Percentiles rank a stretch among this genome's conserved stretches.
phyloP scores from a whole-genome alignment of 2,797 vertebrate species.

The Ptychobarbus kaznakovi region DNA sequence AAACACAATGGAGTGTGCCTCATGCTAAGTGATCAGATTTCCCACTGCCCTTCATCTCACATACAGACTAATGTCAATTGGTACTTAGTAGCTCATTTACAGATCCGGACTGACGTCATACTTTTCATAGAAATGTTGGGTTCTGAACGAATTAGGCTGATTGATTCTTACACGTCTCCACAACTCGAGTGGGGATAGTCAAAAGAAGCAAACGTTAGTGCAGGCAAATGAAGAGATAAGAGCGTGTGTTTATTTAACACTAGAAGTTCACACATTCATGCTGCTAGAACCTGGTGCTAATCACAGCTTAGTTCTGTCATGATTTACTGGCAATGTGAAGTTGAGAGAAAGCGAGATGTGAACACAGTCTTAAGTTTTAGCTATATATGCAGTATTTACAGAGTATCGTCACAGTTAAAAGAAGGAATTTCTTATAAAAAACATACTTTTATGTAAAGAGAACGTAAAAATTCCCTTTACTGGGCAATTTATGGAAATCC shows the following conservation, averaged over 20 bases:
- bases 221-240: conserved; percentile 25
- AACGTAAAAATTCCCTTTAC: background rate
- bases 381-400: background rate
- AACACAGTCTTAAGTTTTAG: background rate
- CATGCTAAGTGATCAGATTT: conserved; percentile 37
- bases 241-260: conserved; percentile 27
- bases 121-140: background rate
- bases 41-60: conserved; percentile 25
- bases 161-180: background rate
- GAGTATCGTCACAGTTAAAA: background rate
- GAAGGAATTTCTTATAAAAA: background rate
- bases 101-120: conserved; percentile 21
- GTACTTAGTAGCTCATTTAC: conserved; percentile 23
- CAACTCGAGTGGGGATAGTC: background rate
- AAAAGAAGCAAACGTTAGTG: background rate
- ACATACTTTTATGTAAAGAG: background rate
- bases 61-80: conserved; percentile 29
- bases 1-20: conserved; percentile 36
- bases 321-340: conserved; percentile 37
- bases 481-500: conserved; percentile 13
- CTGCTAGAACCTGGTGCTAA: conserved; percentile 48
- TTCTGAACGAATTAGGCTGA: background rate
- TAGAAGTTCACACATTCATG: conserved; percentile 47
- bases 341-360: background rate
- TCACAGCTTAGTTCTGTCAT: conserved; percentile 38